Conservation (phyloP, 2,888 invertebrate genomes). For the Noctua fimbriata region DNA sequence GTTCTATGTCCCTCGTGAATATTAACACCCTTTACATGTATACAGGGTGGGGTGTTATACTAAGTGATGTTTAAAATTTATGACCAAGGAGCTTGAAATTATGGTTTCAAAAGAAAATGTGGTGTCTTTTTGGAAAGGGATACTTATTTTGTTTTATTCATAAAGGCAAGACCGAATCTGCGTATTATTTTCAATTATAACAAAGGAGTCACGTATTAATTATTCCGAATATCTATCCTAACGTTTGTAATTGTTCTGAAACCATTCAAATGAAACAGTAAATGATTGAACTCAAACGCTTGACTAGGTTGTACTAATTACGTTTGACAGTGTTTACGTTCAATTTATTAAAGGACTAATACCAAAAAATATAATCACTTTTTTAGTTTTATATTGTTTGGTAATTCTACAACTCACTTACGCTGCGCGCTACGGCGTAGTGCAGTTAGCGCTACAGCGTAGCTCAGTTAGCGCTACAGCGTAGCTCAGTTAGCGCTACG, state of each 20-base stretch:
- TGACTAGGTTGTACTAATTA: slow-evolving; percentile 32
- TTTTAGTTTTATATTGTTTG: background rate
- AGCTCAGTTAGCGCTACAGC: background rate
- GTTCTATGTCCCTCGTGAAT: slow-evolving; percentile 65
- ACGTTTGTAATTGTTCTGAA: slow-evolving; percentile 2
- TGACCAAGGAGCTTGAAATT: slow-evolving; percentile 26
- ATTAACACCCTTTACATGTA: slow-evolving; percentile 51
- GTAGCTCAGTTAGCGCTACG: background rate
- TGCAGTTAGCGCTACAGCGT: too few relatives aligned
- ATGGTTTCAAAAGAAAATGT: slow-evolving; percentile 10
- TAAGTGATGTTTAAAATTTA: slow-evolving; percentile 57
- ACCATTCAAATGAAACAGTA: slow-evolving; percentile 21
- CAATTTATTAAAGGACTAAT: background rate
- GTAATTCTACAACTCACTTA: background rate
- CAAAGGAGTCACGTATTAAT: background rate
- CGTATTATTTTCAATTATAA: background rate
- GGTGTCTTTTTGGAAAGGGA: background rate
- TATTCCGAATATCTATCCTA: background rate
- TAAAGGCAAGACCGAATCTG: background rate
- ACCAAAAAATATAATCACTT: background rate
- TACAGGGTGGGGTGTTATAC: slow-evolving; percentile 40
- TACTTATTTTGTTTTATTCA: background rate
- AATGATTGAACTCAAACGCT: slow-evolving; percentile 14
- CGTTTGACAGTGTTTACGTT: slow-evolving; percentile 5
- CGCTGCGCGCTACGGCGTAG: background rate